phyloP scores from a whole-genome alignment of 2,888 invertebrate species.

The Laspeyria flexula region DNA sequence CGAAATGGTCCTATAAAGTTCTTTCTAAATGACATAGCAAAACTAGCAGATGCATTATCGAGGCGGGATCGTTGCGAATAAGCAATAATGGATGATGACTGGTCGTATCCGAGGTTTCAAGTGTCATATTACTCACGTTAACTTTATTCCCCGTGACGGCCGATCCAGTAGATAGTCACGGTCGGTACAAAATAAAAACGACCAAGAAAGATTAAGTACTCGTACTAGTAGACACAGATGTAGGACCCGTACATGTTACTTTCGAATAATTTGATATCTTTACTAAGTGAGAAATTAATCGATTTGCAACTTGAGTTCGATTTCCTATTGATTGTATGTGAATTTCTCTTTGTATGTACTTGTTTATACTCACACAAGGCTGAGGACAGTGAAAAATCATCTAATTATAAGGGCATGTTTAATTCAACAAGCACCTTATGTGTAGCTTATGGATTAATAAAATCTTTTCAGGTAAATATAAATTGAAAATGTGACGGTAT shows the following conservation, averaged over 20 bases:
- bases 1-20: constrained; percentile 34
- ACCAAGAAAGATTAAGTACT: constrained; percentile 23
- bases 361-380: no score
- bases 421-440: no score
- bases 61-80: constrained; percentile 53
- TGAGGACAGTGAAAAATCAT: no score
- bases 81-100: constrained; percentile 68
- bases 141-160: constrained; percentile 59
- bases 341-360: no score
- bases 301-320: no score
- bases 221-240: constrained; percentile 10
- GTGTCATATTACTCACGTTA: constrained; percentile 59
- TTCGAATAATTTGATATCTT: neutral
- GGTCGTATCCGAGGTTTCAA: constrained; percentile 49
- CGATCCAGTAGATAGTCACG: constrained; percentile 52
- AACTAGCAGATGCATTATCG: constrained; percentile 52
- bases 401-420: no score
- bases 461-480: no score
- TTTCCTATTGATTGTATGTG: no score
- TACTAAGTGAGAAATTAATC: no score
- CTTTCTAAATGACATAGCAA: constrained; percentile 54
- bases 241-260: constrained; percentile 17
- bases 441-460: no score
- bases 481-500: no score
- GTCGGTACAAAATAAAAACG: constrained; percentile 43